Evolutionary conservation across 2,888 invertebrate genomes (phyloP), one percentile per base, ranked within the genome.

Genomic region (Leucophora obtusa): DNA sequence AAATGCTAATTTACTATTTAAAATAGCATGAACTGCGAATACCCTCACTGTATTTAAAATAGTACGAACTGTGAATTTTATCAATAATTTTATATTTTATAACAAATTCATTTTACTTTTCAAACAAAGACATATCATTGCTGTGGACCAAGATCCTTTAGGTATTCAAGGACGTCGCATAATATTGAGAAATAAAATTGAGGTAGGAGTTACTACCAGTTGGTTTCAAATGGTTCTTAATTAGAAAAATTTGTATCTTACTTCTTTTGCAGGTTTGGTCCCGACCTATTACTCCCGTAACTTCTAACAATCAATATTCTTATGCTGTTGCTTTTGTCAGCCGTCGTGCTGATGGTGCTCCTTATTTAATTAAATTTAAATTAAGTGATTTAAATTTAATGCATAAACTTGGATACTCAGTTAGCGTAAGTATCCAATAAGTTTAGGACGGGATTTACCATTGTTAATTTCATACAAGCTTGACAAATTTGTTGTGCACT

Each of bases 81-180:
- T n/a, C n/a, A n/a, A n/a, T n/a, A n/a, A n/a, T n/a, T n/a, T n/a
- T 0, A 18, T 15, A 7, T 18, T 35, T 28, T 18, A 50, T 9
- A 58, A 43, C 7, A 21, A 24, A 9, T 65, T 15, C 14, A n/a
- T 17, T 4, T 6, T 14, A n/a, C 9, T 33, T 38, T 38, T 38
- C 11, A 38, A 8, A 79, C 78, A 4, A 28, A 90, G 90, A 3
- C 85, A 86, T 8, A 90, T 93, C 0, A 93, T 95, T 83, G 91
- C 91, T 10, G 92, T 95, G 9, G 93, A 94, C 89, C 95, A 95
- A 88, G 95, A 95, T 89, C 87, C 89, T 2, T 85, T 94, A 71
- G 95, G 94, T 7, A 91, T 93, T 60, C 93, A 94, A 87, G 95
- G 94, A 3, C 88, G 87, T 59, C 89, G 93, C 60, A 81, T 92